Percentiles rank a stretch among this genome's conserved stretches.
Conservation (phyloP, 2,888 invertebrate genomes). For the Anticlea derivata region DNA sequence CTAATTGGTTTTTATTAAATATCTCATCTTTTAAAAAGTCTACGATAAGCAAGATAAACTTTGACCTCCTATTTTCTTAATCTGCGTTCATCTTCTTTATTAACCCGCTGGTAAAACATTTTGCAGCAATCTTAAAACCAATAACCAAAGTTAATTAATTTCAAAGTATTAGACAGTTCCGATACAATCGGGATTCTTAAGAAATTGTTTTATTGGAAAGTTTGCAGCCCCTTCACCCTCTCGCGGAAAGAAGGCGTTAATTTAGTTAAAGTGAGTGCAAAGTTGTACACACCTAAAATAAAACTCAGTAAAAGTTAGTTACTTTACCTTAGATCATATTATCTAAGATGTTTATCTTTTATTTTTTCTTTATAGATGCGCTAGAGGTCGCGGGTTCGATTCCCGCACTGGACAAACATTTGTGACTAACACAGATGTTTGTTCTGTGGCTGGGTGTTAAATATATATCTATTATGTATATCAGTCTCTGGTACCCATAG, state of each 20-base stretch:
- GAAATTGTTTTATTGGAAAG: constrained; percentile 48
- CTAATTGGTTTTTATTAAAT: no score
- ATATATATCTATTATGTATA: no score
- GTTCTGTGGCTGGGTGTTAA: no score
- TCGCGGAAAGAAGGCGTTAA: constrained; percentile 32
- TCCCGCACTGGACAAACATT: no score
- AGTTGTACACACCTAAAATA: constrained; percentile 13
- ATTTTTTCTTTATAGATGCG: background rate
- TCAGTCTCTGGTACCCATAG: no score
- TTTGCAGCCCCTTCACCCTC: constrained; percentile 31
- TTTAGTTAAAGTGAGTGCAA: constrained; percentile 61
- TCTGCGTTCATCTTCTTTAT: constrained; percentile 25
- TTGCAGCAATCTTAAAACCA: constrained; percentile 40
- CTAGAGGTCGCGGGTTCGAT: no score
- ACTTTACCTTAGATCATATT: no score
- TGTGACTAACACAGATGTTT: no score
- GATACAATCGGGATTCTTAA: constrained; percentile 42
- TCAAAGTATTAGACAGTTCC: constrained; percentile 46
- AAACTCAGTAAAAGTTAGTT: background rate
- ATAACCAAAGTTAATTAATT: constrained; percentile 57
- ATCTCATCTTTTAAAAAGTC: background rate
- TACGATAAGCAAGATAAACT: constrained; percentile 4
- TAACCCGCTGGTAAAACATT: constrained; percentile 33
- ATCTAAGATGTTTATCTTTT: no score
- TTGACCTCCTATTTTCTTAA: constrained; percentile 15